phyloP scores from a whole-genome alignment of 2,797 vertebrate species.

The Dendrocincla tyrannina region DNA sequence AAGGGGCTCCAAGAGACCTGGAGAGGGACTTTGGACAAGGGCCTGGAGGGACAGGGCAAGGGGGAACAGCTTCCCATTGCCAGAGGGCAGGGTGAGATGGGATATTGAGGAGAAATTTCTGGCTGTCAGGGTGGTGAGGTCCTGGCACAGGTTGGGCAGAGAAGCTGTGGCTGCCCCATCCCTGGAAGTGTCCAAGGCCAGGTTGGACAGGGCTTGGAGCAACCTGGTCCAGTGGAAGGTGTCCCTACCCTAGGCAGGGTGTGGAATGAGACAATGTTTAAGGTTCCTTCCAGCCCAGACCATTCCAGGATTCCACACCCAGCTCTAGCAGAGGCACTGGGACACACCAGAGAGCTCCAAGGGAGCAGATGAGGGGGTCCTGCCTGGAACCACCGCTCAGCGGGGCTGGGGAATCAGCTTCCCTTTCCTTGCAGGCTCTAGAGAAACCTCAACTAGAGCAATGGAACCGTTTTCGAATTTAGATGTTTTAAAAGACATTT shows the following conservation, averaged over 20 bases:
- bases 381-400: too few relatives aligned
- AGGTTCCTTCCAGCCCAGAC: background rate
- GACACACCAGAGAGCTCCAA: fast-evolving
- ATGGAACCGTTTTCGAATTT: fast-evolving
- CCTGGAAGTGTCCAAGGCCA: background rate
- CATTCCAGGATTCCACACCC: fast-evolving
- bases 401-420: background rate
- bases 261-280: fast-evolving
- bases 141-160: fast-evolving
- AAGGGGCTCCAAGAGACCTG: too few relatives aligned
- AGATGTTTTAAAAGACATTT: background rate
- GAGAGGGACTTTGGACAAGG: too few relatives aligned
- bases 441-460: background rate
- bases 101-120: background rate
- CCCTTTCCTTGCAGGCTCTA: background rate
- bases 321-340: background rate
- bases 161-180: background rate
- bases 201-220: fast-evolving
- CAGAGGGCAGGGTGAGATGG: background rate
- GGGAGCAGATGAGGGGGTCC: fast-evolving
- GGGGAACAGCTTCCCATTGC: too few relatives aligned
- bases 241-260: background rate
- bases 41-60: background rate
- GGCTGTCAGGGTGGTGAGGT: fast-evolving
- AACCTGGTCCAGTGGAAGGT: fast-evolving